Percentiles rank a stretch among this genome's conserved stretches.
Conservation (phyloP, 2,797 vertebrate genomes). For the Danio choprae region DNA sequence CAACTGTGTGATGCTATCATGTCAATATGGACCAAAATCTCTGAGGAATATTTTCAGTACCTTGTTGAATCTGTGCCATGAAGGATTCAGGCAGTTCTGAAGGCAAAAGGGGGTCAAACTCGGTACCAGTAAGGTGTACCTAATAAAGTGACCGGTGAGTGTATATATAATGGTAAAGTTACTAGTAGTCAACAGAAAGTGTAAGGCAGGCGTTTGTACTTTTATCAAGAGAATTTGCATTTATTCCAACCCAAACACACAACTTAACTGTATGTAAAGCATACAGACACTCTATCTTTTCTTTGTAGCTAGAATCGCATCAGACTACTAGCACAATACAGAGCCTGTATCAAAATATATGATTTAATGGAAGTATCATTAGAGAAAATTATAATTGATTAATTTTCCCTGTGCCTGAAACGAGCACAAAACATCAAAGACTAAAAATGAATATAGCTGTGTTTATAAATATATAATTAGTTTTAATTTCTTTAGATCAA, state of each 20-base stretch:
- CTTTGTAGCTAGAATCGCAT: conserved; percentile 72
- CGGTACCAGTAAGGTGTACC: too few relatives aligned
- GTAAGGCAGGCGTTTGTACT: neutral
- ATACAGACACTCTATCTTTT: neutral
- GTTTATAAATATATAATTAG: conserved; percentile 80
- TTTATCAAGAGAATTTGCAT: neutral
- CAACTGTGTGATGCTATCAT: neutral
- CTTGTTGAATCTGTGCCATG: too few relatives aligned
- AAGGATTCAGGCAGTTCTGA: too few relatives aligned
- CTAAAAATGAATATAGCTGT: conserved; percentile 68
- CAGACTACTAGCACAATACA: conserved; percentile 74
- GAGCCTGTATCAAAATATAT: conserved; percentile 71
- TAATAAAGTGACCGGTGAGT: too few relatives aligned
- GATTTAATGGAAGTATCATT: conserved; percentile 71
- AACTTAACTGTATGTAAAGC: conserved; percentile 60
- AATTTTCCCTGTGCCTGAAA: conserved; percentile 67
- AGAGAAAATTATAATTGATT: conserved; percentile 69
- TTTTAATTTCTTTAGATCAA: conserved; percentile 82
- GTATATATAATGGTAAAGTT: too few relatives aligned
- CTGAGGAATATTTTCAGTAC: too few relatives aligned
- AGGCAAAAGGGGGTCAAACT: too few relatives aligned
- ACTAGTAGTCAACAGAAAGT: too few relatives aligned
- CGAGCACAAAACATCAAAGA: conserved; percentile 65
- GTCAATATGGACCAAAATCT: too few relatives aligned
- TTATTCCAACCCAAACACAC: conserved; percentile 57